Conservation (phyloP, 2,888 invertebrate genomes). For the Dasypogon diadema region DNA sequence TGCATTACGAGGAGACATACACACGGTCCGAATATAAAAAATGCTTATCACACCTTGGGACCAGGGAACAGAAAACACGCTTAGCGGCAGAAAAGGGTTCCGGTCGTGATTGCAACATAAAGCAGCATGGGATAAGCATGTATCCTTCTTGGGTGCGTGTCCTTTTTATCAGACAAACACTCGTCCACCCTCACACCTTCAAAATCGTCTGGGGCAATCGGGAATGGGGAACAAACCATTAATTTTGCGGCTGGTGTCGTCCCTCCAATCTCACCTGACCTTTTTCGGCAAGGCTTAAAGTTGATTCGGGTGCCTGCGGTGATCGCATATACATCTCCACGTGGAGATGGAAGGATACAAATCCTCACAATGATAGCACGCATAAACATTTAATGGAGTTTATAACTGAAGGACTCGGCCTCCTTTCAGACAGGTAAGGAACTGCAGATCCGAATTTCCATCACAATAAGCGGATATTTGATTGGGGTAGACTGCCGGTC, state of each 20-base stretch:
- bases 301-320: constrained; percentile 4
- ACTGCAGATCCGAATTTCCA: constrained; percentile 48
- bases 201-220: constrained; percentile 43
- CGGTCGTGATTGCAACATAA: constrained; percentile 46
- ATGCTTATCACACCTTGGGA: constrained; percentile 48
- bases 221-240: constrained; percentile 43
- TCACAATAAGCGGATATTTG: constrained; percentile 45
- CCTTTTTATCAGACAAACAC: constrained; percentile 37
- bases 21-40: constrained; percentile 38
- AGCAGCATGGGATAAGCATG: constrained; percentile 7
- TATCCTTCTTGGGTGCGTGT: constrained; percentile 33
- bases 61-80: constrained; percentile 42
- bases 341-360: constrained; percentile 32
- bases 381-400: constrained; percentile 51
- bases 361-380: constrained; percentile 48
- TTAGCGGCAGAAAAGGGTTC: constrained; percentile 38
- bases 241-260: constrained; percentile 39
- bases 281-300: constrained; percentile 7
- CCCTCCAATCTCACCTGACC: constrained; percentile 48
- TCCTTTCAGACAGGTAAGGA: constrained; percentile 41
- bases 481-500: constrained; percentile 34
- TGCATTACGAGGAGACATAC: constrained; percentile 34
- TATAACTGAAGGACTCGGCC: constrained; percentile 41
- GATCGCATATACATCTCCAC: constrained; percentile 5
- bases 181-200: constrained; percentile 24